Percentiles rank a stretch among this genome's conserved stretches.
phyloP scores from a whole-genome alignment of 2,113 vertebrate species.

The Mormyrus lacerda region DNA sequence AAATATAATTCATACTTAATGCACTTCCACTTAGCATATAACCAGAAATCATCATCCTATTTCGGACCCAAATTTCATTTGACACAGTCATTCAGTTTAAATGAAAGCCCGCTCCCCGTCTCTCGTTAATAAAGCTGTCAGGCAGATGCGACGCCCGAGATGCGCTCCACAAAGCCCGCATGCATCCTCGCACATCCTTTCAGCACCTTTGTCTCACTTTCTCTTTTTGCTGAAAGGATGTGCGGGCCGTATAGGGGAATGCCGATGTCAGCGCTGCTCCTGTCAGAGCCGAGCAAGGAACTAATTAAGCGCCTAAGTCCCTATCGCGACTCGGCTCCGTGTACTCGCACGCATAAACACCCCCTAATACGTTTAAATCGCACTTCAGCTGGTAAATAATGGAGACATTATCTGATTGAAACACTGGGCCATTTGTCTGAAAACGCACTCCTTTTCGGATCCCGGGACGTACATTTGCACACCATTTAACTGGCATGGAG shows the following conservation, averaged over 20 bases:
- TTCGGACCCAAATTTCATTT: constrained; percentile 44
- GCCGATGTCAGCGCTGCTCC: background rate
- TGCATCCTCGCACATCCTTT: background rate
- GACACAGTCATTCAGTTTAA: constrained; percentile 44
- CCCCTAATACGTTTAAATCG: constrained; percentile 2
- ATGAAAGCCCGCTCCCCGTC: constrained; percentile 50
- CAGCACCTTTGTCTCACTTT: background rate
- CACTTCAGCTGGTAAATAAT: background rate
- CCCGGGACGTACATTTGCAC: background rate
- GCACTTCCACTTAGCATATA: constrained; percentile 48
- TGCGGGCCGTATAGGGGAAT: background rate
- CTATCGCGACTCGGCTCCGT: constrained; percentile 5
- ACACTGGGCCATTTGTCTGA: background rate
- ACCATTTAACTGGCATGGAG: background rate
- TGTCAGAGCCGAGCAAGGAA: background rate
- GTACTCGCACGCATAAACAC: constrained; percentile 1
- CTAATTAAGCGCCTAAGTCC: background rate
- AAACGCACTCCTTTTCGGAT: background rate
- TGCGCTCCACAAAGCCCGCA: background rate
- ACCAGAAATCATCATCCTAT: constrained; percentile 47
- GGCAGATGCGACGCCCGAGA: constrained; percentile 38
- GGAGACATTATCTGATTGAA: constrained; percentile 11
- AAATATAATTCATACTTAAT: constrained; percentile 56
- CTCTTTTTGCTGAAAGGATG: background rate
- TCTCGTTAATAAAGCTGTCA: constrained; percentile 59